Conservation (phyloP, 2,888 invertebrate species). For the Orchesellides sinensis region DNA sequence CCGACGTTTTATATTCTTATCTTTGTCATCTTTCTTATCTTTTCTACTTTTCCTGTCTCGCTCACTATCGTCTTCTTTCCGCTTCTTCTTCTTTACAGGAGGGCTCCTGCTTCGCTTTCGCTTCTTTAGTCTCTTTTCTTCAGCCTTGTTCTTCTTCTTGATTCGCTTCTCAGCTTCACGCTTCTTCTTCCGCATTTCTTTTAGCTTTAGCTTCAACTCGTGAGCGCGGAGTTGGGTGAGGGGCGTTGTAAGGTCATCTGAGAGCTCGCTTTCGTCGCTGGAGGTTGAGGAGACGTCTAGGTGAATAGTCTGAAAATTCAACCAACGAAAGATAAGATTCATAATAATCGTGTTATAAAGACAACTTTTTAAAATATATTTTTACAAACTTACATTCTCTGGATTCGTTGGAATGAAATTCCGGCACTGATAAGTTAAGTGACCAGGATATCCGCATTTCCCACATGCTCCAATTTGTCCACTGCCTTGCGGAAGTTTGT, state of each 20-base stretch:
- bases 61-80: neutral
- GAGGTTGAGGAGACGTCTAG: slow-evolving; percentile 96
- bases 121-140: slow-evolving; percentile 75
- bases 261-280: slow-evolving; percentile 92
- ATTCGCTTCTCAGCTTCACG: slow-evolving; percentile 75
- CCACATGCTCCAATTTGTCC: slow-evolving; percentile 82
- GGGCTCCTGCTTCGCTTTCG: slow-evolving; percentile 39
- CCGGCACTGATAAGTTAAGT: slow-evolving; percentile 96
- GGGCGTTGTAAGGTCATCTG: slow-evolving; percentile 88
- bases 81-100: slow-evolving; percentile 14
- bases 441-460: slow-evolving; percentile 97
- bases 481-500: slow-evolving; percentile 34
- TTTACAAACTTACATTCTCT: slow-evolving; percentile 85
- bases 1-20: slow-evolving; percentile 16
- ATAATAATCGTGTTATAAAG: neutral
- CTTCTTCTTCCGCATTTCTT: slow-evolving; percentile 62
- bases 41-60: slow-evolving; percentile 24
- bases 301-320: slow-evolving; percentile 78
- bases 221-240: slow-evolving; percentile 87
- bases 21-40: slow-evolving; percentile 1
- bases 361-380: too few species aligned
- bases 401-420: slow-evolving; percentile 97
- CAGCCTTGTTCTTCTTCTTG: slow-evolving; percentile 77
- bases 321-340: neutral
- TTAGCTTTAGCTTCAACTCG: slow-evolving; percentile 79